These are phyloP conservation scores for Venturia canescens DNA, from an alignment of 1,140 invertebrate genomes.

Conservation along the genomic window DNA sequence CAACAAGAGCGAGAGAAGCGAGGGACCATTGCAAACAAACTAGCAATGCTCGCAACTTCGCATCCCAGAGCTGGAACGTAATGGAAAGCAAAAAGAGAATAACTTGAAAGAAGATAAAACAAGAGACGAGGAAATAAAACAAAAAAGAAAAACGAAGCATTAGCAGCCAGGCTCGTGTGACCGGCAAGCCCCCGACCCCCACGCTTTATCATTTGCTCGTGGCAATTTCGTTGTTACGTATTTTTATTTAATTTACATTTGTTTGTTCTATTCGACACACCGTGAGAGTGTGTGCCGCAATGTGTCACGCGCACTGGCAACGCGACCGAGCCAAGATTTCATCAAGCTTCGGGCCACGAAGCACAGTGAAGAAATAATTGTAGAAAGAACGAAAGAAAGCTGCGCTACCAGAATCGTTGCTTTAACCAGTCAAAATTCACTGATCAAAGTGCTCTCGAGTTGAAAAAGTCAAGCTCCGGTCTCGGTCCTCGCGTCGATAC, in stretches of 20 bases:
- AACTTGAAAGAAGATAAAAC: neutral
- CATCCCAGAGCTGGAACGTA: slow-evolving; percentile 9
- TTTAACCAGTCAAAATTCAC: neutral
- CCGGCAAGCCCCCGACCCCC: slow-evolving; percentile 17
- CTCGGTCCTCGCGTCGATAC: neutral
- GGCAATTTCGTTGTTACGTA: slow-evolving; percentile 1
- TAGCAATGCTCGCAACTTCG: neutral
- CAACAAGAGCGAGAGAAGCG: neutral
- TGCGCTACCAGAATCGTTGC: neutral
- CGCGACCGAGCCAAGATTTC: neutral
- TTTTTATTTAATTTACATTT: slow-evolving; percentile 29
- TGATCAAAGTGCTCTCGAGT: neutral
- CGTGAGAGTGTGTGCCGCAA: neutral
- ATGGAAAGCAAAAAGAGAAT: slow-evolving; percentile 16
- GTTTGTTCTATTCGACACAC: slow-evolving; percentile 13
- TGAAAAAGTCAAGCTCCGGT: neutral
- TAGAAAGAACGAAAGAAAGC: neutral
- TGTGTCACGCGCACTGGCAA: slow-evolving; percentile 21
- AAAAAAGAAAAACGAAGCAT: no score
- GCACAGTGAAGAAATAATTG: neutral
- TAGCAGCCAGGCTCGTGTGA: neutral
- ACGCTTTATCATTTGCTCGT: slow-evolving; percentile 27
- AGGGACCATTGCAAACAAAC: no score
- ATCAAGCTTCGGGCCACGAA: no score
- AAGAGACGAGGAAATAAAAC: no score